phyloP scores from a whole-genome alignment of 2,888 invertebrate species.

The Trachelus stipa region DNA sequence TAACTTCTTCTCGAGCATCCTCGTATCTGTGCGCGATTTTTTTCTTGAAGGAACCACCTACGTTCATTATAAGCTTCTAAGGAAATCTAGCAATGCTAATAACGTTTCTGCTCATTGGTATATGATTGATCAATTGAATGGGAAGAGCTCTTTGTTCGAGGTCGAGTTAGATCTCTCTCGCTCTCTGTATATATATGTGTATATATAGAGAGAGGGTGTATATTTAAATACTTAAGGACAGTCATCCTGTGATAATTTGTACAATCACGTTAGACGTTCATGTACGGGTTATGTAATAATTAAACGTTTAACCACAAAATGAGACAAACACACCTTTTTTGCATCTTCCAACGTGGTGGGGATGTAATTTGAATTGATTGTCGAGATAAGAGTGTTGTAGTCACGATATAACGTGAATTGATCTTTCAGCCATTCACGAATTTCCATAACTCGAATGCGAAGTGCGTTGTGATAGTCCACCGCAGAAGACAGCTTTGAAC shows the following conservation, averaged over 20 bases:
- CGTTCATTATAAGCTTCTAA: not conserved
- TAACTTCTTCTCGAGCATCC: not conserved
- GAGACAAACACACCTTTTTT: conserved; percentile 34
- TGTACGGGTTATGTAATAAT: not conserved
- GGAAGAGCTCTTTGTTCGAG: not conserved
- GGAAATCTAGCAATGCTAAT: not conserved
- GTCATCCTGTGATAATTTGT: not conserved
- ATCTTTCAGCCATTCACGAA: conserved; percentile 52
- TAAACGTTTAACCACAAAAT: not conserved
- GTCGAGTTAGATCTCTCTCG: not conserved
- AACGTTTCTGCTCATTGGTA: not conserved
- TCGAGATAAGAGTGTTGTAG: conserved; percentile 44
- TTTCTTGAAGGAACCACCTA: not conserved
- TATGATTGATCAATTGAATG: not conserved
- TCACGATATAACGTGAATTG: conserved; percentile 50
- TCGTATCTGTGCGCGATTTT: not conserved
- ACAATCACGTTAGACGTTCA: not conserved
- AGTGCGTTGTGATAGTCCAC: conserved; percentile 15
- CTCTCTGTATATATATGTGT: not conserved
- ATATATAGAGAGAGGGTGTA: not conserved
- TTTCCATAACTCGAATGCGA: conserved; percentile 40
- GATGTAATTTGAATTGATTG: conserved; percentile 47
- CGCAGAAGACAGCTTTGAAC: not conserved
- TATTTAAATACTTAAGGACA: not conserved
- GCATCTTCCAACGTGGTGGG: conserved; percentile 37